Percentiles rank a stretch among this genome's conserved stretches.
Evolutionary conservation across 2,113 vertebrate species (phyloP).

Genomic region (Empidonax traillii): DNA sequence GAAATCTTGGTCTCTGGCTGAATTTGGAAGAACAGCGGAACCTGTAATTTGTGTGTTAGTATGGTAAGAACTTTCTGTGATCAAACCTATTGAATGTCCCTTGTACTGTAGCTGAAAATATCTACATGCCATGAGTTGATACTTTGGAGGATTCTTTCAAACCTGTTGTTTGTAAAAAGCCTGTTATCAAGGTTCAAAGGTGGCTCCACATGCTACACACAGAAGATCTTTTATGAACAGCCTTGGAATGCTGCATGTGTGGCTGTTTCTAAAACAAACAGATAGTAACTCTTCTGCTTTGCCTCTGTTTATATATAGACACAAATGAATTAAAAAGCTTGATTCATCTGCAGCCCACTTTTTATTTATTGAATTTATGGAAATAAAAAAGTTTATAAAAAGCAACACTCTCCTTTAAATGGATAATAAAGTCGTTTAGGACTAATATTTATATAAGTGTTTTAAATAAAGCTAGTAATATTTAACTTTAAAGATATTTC

Average conservation of each 20-base stretch:
- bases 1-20: not conserved
- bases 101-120: not conserved
- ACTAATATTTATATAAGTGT: not conserved
- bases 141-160: not conserved
- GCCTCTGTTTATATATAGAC: constrained; percentile 16
- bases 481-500: not conserved
- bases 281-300: constrained; percentile 14
- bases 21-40: not conserved
- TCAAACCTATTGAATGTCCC: not conserved
- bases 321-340: not conserved
- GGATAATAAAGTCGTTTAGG: not conserved
- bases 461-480: not conserved
- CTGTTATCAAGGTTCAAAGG: not conserved
- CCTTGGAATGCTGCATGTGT: not conserved
- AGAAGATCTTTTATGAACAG: not conserved
- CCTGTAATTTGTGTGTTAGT: not conserved
- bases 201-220: not conserved
- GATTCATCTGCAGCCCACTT: not conserved
- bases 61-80: not conserved
- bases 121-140: not conserved
- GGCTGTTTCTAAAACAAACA: constrained; percentile 29
- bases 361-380: not conserved
- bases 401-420: not conserved
- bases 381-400: not conserved
- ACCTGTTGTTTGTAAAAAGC: not conserved